Base-by-base conservation (phyloP, 2,797 vertebrate species). In the Botia kubotai region DNA sequence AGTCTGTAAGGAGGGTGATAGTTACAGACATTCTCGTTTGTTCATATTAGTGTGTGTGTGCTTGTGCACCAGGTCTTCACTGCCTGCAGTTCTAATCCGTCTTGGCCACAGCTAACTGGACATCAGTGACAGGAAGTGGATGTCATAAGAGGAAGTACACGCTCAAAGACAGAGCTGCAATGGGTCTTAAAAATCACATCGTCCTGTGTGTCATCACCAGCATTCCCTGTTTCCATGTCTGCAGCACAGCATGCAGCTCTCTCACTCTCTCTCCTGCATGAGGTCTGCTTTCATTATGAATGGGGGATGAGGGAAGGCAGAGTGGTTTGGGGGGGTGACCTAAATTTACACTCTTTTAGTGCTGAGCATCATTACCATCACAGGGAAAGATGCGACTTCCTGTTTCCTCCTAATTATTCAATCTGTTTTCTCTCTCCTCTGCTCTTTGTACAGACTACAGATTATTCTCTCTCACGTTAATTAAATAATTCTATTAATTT, bases 251-350 rank as follows among this genome's bases (percentile, higher is more conserved):
- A 1, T 62, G 58, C 13, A 14, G 52, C 46, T 33, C 23, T 50
- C 43, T 69, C 46, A 2, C 29, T 29, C 29, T 50, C 21, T 66
- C 63, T 19, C 26, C 23, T 23, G 10, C 16, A 46, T 76, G 67
- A 33, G 71, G 79, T 72, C 52, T 81, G 82, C 60, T 55, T 76
- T 36, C 70, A 77, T 70, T 73, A 67, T 36, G n/a, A 63, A 83
- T 62, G 67, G 74, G 78, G 83, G 75, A 75, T 81, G 79, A 62
- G 72, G 69, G 17, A 26, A 65, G 36, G 67, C 12, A 11, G 48
- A 21, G 39, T 58, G 70, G 23, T 57, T 39, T 71, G 7, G 55
- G 23, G 75, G 69, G 69, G 33, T 87, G 84, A 87, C 83, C 86
- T 85, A 84, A 84, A 84, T 75, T 75, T 43, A 71, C 29, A 76